Evolutionary conservation across 1,140 invertebrate species (phyloP).

Genomic region (Potamilus streckersoni): DNA sequence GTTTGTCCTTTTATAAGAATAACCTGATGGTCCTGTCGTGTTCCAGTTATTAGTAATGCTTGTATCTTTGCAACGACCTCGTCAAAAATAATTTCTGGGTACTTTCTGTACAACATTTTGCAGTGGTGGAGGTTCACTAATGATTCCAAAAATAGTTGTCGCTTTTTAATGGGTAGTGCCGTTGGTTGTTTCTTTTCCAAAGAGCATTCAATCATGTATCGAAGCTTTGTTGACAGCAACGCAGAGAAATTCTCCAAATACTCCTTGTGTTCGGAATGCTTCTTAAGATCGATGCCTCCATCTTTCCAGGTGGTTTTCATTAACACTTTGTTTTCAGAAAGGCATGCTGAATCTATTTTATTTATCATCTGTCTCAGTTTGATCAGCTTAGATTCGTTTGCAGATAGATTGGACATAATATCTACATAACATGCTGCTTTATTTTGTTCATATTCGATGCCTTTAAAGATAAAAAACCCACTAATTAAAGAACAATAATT

Average conservation of each 20-base stretch:
- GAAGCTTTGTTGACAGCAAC: slow-evolving; percentile 12
- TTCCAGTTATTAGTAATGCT: slow-evolving; percentile 26
- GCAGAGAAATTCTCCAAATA: slow-evolving; percentile 34
- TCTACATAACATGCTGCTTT: background rate
- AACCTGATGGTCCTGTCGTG: slow-evolving; percentile 36
- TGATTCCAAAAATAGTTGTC: slow-evolving; percentile 23
- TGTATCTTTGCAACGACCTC: slow-evolving; percentile 27
- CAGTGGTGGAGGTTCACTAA: slow-evolving; percentile 37
- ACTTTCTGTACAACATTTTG: slow-evolving; percentile 5
- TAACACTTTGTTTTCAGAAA: slow-evolving; percentile 6
- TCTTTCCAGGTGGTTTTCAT: slow-evolving; percentile 7
- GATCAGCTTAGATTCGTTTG: background rate
- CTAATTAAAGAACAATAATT: background rate
- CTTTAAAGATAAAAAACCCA: background rate
- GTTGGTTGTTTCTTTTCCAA: background rate
- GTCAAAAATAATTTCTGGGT: slow-evolving; percentile 23
- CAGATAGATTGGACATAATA: background rate
- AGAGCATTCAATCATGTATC: slow-evolving; percentile 7
- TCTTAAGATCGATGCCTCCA: slow-evolving; percentile 6
- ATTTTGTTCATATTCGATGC: background rate
- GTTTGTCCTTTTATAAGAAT: slow-evolving; percentile 40
- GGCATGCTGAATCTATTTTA: background rate
- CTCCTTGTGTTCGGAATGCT: slow-evolving; percentile 10
- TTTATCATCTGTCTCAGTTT: slow-evolving; percentile 1
- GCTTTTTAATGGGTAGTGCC: background rate